Evolutionary conservation across 1,140 invertebrate species (phyloP).

Genomic region (Panagrolaimus sp.): DNA sequence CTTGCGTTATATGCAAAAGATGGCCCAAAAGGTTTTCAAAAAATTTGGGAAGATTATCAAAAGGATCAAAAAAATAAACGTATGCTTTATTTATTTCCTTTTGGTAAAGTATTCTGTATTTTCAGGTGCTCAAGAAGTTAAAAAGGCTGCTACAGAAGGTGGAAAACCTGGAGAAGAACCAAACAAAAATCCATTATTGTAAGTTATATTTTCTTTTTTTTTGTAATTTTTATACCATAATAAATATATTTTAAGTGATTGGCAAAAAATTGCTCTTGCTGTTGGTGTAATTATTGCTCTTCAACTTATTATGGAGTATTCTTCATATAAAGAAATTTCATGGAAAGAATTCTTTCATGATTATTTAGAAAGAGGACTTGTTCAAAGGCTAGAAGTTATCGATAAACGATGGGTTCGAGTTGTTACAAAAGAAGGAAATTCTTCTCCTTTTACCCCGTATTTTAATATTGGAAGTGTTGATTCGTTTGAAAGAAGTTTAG

Average conservation of each 20-base stretch:
- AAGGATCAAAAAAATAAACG: background rate
- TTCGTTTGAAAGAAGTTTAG: conserved; percentile 92
- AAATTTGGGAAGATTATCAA: background rate
- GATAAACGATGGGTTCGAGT: conserved; percentile 98
- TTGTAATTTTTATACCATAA: too few relatives aligned
- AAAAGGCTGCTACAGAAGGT: background rate
- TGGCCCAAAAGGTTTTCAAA: background rate
- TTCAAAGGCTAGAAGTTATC: conserved; percentile 94
- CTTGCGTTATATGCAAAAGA: background rate
- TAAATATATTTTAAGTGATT: conserved; percentile 22
- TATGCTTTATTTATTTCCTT: too few relatives aligned
- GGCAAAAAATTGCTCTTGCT: conserved; percentile 46
- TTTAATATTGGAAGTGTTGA: conserved; percentile 98
- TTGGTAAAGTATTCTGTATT: too few relatives aligned
- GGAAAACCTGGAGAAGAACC: background rate
- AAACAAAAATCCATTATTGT: too few relatives aligned
- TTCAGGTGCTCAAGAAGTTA: background rate
- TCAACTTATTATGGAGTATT: conserved; percentile 41
- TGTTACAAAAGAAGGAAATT: conserved; percentile 45
- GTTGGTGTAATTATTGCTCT: conserved; percentile 42
- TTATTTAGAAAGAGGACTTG: conserved; percentile 73
- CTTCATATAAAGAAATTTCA: conserved; percentile 79
- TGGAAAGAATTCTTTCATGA: conserved; percentile 94
- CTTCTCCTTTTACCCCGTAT: conserved; percentile 66
- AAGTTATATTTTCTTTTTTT: too few relatives aligned